Conservation (phyloP, 2,888 invertebrate species). For the Megamerina dolium region DNA sequence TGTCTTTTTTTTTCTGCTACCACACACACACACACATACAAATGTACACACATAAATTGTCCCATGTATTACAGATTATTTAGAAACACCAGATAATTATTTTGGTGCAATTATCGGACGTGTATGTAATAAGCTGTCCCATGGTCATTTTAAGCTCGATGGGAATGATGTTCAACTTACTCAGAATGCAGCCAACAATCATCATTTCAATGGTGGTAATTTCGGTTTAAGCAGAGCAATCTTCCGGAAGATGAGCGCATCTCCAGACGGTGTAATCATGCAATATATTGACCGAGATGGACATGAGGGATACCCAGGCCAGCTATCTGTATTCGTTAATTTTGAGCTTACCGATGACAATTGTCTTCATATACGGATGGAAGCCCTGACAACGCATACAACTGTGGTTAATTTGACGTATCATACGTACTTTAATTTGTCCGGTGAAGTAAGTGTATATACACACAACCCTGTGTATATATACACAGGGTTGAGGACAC, state of each 20-base stretch:
- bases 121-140: slow-evolving; percentile 73
- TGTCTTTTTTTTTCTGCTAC: no score
- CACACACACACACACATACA: no score
- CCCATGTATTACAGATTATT: no score
- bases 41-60: no score
- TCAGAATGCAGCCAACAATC: slow-evolving; percentile 61
- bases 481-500: no score
- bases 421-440: slow-evolving; percentile 85
- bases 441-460: slow-evolving; percentile 58
- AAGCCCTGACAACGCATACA: slow-evolving; percentile 69
- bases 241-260: slow-evolving; percentile 53
- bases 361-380: slow-evolving; percentile 68
- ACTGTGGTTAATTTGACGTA: slow-evolving; percentile 82
- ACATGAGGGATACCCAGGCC: slow-evolving; percentile 87
- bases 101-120: slow-evolving; percentile 85
- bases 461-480: no score
- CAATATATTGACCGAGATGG: slow-evolving; percentile 70
- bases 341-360: slow-evolving; percentile 69
- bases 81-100: no score
- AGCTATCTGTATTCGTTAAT: slow-evolving; percentile 62
- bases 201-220: slow-evolving; percentile 76
- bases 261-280: slow-evolving; percentile 57
- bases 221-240: slow-evolving; percentile 76
- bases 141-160: slow-evolving; percentile 64
- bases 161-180: slow-evolving; percentile 63